Base-by-base conservation (phyloP, 2,797 vertebrate genomes). In the Phalloptychus januarius region DNA sequence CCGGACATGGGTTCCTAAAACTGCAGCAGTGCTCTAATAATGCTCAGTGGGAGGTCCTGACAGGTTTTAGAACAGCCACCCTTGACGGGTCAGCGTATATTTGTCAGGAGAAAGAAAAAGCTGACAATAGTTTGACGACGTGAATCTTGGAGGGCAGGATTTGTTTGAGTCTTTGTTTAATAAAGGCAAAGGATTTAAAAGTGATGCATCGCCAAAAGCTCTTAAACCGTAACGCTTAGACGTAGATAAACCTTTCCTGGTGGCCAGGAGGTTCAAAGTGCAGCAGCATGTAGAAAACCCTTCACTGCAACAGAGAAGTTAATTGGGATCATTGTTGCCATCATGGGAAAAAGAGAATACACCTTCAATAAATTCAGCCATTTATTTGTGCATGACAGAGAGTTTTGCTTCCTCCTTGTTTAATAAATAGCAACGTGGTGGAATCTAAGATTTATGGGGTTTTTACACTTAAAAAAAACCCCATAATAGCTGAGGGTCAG, bases 21-120 rank as follows among this genome's bases (percentile, higher is more conserved):
- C 85, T 86, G 88, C 86, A 90, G 87, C 71, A 81, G 40, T 10
- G 72, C 83, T 79, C 83, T 90, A 91, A 91, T 88, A 78, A 89
- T 74, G 72, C 84, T 87, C 86, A 70, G 25, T 78, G 81, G 82
- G 84, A 92, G 42, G 67, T 56, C 70, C 71, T 33, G 11, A 1
- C 50, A 25, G 44, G 54, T 83, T 82, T 75, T 76, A 67, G 36
- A 76, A 71, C 63, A 76, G 56, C 71, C 45, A 31, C 74, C 52
- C 72, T 72, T 61, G 33, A 31, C 42, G 36, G 40, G 72, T 79
- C 38, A 81, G 58, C n/a, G 36, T n/a, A 25, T 71, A 31, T 40
- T 45, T 38, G 79, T 79, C 28, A 74, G 67, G 36, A 46, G 28
- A 42, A 79, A 46, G 28, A 42, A 79, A 65, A 44, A 70, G 72